These are phyloP conservation scores for Trematocara unimaculatum DNA, from an alignment of 2,113 vertebrate genomes.

Conservation along the genomic window DNA sequence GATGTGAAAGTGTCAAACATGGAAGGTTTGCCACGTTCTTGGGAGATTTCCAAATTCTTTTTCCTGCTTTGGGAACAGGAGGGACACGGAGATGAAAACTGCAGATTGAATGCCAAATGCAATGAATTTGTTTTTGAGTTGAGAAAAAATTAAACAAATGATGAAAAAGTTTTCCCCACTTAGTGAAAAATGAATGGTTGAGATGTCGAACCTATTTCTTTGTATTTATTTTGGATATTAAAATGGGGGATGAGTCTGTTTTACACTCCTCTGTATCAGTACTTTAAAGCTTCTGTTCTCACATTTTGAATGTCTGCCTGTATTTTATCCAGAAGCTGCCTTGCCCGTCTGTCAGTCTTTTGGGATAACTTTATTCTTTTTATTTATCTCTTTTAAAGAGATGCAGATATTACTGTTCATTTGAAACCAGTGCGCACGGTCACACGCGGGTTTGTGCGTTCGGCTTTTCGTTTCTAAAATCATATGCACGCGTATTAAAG, in stretches of 20 bases:
- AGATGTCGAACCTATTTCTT: constrained; percentile 41
- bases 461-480: constrained; percentile 36
- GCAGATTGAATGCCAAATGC: constrained; percentile 47
- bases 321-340: constrained; percentile 75
- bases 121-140: constrained; percentile 51
- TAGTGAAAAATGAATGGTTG: constrained; percentile 49
- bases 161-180: constrained; percentile 31
- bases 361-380: constrained; percentile 18
- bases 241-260: constrained; percentile 37
- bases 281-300: constrained; percentile 48
- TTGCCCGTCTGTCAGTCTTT: constrained; percentile 56
- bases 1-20: constrained; percentile 22
- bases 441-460: constrained; percentile 21
- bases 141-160: constrained; percentile 17
- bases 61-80: constrained; percentile 38
- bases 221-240: constrained; percentile 68
- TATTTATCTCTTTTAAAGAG: constrained; percentile 41
- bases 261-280: constrained; percentile 69
- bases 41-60: constrained; percentile 31
- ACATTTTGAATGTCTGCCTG: constrained; percentile 61
- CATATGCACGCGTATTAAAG: constrained; percentile 47
- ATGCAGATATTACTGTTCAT: constrained; percentile 33
- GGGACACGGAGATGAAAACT: constrained; percentile 16
- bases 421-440: constrained; percentile 31
- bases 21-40: constrained; percentile 20